phyloP scores from a whole-genome alignment of 2,888 invertebrate species.

The Crocallis elinguaria region DNA sequence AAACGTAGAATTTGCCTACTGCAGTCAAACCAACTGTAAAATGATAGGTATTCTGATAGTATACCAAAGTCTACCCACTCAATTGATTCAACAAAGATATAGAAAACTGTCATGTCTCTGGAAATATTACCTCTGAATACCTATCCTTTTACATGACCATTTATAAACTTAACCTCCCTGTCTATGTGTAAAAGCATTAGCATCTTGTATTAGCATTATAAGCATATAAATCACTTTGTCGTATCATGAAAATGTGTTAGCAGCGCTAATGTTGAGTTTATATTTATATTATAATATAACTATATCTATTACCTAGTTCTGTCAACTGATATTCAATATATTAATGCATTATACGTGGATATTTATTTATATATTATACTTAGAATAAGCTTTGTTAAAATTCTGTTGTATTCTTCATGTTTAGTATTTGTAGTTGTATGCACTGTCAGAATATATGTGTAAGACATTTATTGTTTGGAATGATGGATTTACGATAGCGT shows the following conservation, averaged over 20 bases:
- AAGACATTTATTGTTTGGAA: slow-evolving; percentile 47
- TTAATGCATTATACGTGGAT: neutral
- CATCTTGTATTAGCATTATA: slow-evolving; percentile 18
- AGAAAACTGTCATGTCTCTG: too few species aligned
- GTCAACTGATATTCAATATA: slow-evolving; percentile 29
- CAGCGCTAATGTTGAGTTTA: slow-evolving; percentile 13
- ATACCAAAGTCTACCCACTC: neutral
- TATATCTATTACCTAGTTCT: neutral
- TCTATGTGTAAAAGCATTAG: slow-evolving; percentile 12
- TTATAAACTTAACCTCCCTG: slow-evolving; percentile 2
- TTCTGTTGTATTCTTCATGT: slow-evolving; percentile 38
- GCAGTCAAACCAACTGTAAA: slow-evolving; percentile 6
- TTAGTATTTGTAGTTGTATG: slow-evolving; percentile 40
- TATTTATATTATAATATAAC: neutral
- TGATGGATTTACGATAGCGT: slow-evolving; percentile 44
- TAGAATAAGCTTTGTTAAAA: slow-evolving; percentile 42
- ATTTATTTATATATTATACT: slow-evolving; percentile 38
- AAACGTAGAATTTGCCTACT: slow-evolving; percentile 31
- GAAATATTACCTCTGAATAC: neutral
- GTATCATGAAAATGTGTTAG: neutral
- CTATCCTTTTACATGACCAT: slow-evolving; percentile 2
- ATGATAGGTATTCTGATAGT: slow-evolving; percentile 11
- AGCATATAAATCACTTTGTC: slow-evolving; percentile 13
- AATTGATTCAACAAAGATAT: neutral
- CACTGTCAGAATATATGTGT: slow-evolving; percentile 39